Evolutionary conservation across 2,113 vertebrate species (phyloP), one percentile per base, ranked within the genome.

Genomic region (Neotoma lepida): DNA sequence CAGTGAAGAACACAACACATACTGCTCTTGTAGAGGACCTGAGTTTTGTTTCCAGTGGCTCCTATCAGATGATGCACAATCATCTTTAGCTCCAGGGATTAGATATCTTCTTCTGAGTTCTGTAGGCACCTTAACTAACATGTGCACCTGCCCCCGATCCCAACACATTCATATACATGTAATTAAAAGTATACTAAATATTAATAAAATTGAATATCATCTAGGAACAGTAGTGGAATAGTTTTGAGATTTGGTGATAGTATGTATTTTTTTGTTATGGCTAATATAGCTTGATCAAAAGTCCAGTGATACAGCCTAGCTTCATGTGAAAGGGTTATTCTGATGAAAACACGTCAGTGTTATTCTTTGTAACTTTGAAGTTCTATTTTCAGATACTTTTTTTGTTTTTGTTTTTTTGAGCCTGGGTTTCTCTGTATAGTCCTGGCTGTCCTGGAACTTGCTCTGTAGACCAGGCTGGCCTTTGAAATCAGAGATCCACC

Each of bases 291-390:
- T 44, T 93, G 46, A 61, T 56, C 14, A 74, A 91, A 94, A 89
- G 12, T 7, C 24, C 10, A 9, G 30, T 46, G 41, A 54, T 44
- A 64, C 26, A 63, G 90, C 90, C 58, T 95, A 80, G 94, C 81
- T 17, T 91, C 86, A 33, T 44, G 6, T 81, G 84, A 39, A 93
- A 58, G 94, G 35, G 13, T 1, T 85, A 97, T 91, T 94, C 85
- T 90, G 20, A 73, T 94, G 35, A 80, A 82, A 87, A 30, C 78
- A 77, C 84, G 78, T 30, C 0, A 49, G 4, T 49, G 26, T 89
- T 86, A 86, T 94, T 96, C 39, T 97, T 90, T 93, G 71, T 41
- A 78, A 86, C 39, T 89, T 94, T 86, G 66, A 96, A 94, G 77
- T 88, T 4, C 58, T 49, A n/a, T 93, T 96, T 95, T 92, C 66